A percentile compares a stretch with the other conserved stretches of the same genome.
These are phyloP conservation scores for Silurus aristotelis DNA, from an alignment of 2,797 vertebrate species.

Conservation along the genomic window DNA sequence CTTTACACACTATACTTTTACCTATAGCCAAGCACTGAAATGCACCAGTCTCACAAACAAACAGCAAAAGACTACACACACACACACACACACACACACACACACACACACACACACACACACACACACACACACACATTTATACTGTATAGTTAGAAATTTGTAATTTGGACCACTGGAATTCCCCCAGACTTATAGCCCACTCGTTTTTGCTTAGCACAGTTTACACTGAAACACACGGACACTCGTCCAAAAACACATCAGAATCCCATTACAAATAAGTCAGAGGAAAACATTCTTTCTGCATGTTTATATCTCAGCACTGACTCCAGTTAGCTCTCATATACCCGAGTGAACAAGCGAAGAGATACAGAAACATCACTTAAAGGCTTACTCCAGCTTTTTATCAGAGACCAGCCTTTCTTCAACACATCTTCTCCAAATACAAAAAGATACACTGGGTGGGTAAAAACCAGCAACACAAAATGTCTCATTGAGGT, in stretches of 20 bases:
- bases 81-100: conserved; percentile 12
- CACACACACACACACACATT: conserved; percentile 12
- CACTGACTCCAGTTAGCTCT: not conserved
- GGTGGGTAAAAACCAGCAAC: not conserved
- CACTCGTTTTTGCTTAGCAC: conserved; percentile 26
- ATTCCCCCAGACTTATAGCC: conserved; percentile 14
- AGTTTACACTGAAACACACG: not conserved
- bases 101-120: conserved; percentile 11
- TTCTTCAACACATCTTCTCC: not conserved
- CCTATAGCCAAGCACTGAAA: conserved; percentile 28
- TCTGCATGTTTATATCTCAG: conserved; percentile 1
- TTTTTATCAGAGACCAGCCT: not conserved
- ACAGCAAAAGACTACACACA: not conserved
- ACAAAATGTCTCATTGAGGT: not conserved
- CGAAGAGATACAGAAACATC: no score
- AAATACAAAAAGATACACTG: no score
- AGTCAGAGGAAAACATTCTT: conserved; percentile 3
- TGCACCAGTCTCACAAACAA: not conserved
- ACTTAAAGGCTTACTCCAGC: not conserved
- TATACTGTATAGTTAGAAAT: conserved; percentile 11
- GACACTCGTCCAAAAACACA: not conserved
- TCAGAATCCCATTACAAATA: conserved; percentile 10
- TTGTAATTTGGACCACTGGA: conserved; percentile 10
- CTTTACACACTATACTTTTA: conserved; percentile 40
- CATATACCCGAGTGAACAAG: not conserved